Evolutionary conservation across 2,113 vertebrate genomes (phyloP), one percentile per base, ranked within the genome.

Genomic region (Motacilla tschutschensis): DNA sequence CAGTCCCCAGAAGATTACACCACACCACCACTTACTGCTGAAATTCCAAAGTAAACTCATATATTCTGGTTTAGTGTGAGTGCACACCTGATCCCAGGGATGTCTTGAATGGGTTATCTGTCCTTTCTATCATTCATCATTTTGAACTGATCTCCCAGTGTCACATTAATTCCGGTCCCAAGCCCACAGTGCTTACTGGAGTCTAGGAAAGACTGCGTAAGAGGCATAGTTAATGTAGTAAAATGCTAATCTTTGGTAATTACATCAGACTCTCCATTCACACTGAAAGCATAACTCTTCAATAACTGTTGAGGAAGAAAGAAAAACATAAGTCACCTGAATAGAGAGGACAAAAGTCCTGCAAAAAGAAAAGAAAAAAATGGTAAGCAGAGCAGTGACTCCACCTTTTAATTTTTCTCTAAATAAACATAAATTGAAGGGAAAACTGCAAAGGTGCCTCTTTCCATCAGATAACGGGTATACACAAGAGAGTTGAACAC

Each of bases 231-330:
- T 33, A 81, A 89, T 76, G 64, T 1, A 66, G 51, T 20, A 72
- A 81, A 87, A 92, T 62, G 77, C 44, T 91, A 86, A 88, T 84
- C 18, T 28, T 9, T 24, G 26, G 44, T 57, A 82, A 90, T 90
- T 90, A 91, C 58, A 86, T 70, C 66, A 86, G 67, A 41, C 53
- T 55, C 40, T 72, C 43, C 1, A 4, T 48, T 92, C 75, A 73
- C 77, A 78, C 5, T 81, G 50, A 75, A 81, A 86, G 17, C 40
- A 10, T 44, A 86, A 70, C 55, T 89, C 19, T 86, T 62, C 79
- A 81, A 59, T 48, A 91, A 88, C 33, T 73, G 33, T 46, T 71
- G 77, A 60, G 29, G 70, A 91, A 67, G 54, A 35, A 83, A 83
- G 28, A 12, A 79, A 91, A 91, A 50, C 24, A 14, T 71, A 77